phyloP scores from a whole-genome alignment of 2,113 vertebrate species.

The Dicrurus megarhynchus region DNA sequence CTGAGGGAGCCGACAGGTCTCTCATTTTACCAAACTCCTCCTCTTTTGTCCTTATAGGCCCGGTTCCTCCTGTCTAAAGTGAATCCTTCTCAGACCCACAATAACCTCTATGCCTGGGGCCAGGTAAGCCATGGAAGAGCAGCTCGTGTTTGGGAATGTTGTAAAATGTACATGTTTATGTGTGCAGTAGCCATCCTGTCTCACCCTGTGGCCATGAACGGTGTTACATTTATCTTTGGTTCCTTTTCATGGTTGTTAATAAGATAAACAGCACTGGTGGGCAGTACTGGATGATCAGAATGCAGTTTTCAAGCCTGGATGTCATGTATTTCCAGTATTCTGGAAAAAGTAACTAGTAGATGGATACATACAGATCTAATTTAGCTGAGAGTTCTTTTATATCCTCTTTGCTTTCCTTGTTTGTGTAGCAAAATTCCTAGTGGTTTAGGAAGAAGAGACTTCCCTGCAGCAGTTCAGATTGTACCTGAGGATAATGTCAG shows the following conservation, averaged over 20 bases:
- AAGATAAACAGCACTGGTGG: background rate
- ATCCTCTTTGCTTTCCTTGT: background rate
- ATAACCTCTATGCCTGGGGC: conserved; percentile 93
- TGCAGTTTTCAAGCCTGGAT: background rate
- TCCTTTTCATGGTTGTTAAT: background rate
- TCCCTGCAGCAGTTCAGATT: background rate
- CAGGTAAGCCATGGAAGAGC: conserved; percentile 78
- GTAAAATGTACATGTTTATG: background rate
- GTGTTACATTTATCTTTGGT: background rate
- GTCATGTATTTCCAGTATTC: background rate
- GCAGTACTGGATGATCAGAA: background rate
- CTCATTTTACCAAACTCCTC: background rate
- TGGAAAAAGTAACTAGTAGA: background rate
- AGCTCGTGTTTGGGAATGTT: background rate
- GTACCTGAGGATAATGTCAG: background rate
- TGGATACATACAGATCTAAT: background rate
- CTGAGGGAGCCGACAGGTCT: background rate
- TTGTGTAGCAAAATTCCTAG: background rate
- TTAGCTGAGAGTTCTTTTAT: background rate
- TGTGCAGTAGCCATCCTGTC: background rate
- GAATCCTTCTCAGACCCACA: conserved; percentile 98
- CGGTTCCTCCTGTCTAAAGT: conserved; percentile 97
- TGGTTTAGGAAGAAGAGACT: background rate
- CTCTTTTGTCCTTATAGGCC: conserved; percentile 76
- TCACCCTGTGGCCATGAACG: background rate